A percentile compares a stretch with the other conserved stretches of the same genome.
phyloP scores from a whole-genome alignment of 1,140 invertebrate species.

The Diorhabda carinulata region DNA sequence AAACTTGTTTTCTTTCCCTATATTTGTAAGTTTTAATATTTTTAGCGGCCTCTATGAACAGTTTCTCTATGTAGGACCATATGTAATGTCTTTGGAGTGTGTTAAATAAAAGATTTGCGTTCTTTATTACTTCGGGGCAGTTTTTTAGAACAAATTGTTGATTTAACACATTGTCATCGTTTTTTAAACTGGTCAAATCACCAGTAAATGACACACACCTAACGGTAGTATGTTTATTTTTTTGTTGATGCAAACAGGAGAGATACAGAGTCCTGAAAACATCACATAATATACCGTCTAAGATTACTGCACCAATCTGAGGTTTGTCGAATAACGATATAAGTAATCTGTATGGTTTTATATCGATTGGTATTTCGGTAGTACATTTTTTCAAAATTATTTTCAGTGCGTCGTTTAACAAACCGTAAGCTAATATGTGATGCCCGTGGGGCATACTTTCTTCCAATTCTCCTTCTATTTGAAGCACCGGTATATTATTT shows the following conservation, averaged over 20 bases:
- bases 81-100: constrained; percentile 82
- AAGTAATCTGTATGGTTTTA: constrained; percentile 80
- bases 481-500: constrained; percentile 51
- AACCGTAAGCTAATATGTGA: constrained; percentile 57
- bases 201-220: constrained; percentile 46
- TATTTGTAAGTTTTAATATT: constrained; percentile 38
- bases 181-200: constrained; percentile 43
- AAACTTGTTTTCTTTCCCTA: constrained; percentile 46
- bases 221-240: constrained; percentile 36
- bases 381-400: constrained; percentile 58
- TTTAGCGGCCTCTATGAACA: constrained; percentile 60
- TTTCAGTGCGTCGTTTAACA: constrained; percentile 63
- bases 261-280: constrained; percentile 65
- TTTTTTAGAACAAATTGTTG: constrained; percentile 43
- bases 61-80: constrained; percentile 75
- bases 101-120: constrained; percentile 80
- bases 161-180: constrained; percentile 36
- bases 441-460: constrained; percentile 40
- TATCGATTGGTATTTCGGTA: constrained; percentile 59
- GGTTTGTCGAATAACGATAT: constrained; percentile 85
- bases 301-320: constrained; percentile 80
- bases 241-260: constrained; percentile 44
- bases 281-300: constrained; percentile 82
- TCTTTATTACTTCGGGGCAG: constrained; percentile 68
- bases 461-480: constrained; percentile 47